Conservation (phyloP, 2,888 invertebrate species). For the Spodoptera littoralis region DNA sequence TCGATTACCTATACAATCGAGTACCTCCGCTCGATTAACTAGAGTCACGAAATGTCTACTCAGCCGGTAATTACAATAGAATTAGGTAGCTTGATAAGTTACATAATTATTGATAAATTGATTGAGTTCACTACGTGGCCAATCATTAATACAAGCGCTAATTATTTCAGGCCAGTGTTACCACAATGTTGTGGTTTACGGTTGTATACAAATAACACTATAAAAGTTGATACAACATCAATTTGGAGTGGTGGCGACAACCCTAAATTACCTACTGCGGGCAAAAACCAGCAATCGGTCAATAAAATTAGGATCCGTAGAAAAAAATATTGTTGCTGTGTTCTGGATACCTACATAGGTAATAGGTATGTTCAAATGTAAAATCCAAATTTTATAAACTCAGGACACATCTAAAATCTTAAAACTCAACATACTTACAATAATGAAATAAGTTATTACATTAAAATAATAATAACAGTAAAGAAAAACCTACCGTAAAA, state of each 20-base stretch:
- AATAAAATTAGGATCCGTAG: too few relatives aligned
- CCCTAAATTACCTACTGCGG: too few relatives aligned
- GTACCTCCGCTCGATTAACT: constrained; percentile 35
- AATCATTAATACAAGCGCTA: background rate
- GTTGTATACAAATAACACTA: background rate
- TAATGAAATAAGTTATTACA: too few relatives aligned
- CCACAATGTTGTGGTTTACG: background rate
- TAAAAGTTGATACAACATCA: background rate
- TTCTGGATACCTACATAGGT: too few relatives aligned
- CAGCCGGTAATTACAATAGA: constrained; percentile 32
- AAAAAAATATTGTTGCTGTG: too few relatives aligned
- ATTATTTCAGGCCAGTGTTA: background rate
- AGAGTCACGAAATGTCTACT: constrained; percentile 54
- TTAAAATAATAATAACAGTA: too few relatives aligned
- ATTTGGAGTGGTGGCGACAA: background rate
- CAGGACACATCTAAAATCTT: too few relatives aligned
- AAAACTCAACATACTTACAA: too few relatives aligned
- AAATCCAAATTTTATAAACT: too few relatives aligned
- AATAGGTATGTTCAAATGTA: too few relatives aligned
- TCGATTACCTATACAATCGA: constrained; percentile 34
- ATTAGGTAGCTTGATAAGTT: constrained; percentile 27
- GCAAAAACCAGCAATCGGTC: too few relatives aligned
- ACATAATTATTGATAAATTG: constrained; percentile 22
- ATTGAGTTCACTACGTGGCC: constrained; percentile 6
- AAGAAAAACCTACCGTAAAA: too few relatives aligned